Evolutionary conservation across 2,113 vertebrate species (phyloP), one percentile per base, ranked within the genome.

Genomic region (Apaloderma vittatum): DNA sequence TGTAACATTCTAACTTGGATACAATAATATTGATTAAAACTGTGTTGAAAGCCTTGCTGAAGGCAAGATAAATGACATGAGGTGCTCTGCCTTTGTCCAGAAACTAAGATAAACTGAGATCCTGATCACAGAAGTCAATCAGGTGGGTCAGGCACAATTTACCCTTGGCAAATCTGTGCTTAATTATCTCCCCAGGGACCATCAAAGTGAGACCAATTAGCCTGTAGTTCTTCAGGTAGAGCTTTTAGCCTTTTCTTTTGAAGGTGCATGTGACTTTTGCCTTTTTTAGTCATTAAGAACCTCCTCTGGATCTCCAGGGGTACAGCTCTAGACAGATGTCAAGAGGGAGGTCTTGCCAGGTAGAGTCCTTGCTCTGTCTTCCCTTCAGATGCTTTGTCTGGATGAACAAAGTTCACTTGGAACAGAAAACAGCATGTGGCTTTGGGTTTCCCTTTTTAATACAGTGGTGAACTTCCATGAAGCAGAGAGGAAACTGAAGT

Each of bases 371-470:
- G 73, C n/a, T 61, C 36, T 66, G 46, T 43, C 59, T 93, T 86
- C 68, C 75, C 59, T 80, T 92, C 46, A 77, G 68, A 71, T 13
- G 29, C 29, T 73, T 86, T 78, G 77, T 75, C 52, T 83, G 83
- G 37, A 80, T 72, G 86, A 86, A 59, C 68, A 91, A 94, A 92
- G 72, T 76, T 97, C 52, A 48, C 23, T 11, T 81, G 86, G 83
- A 89, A 81, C 59, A 95, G 68, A 91, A 63, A 86, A 48, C 19
- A 15, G 21, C 0, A 0, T 3, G 3, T 58, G 74, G 55, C 55
- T 89, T 75, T 57, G 29, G 23, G 7, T 84, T 96, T 93, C 46
- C 48, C 37, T 88, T 90, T 91, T 52, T 36, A 85, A 72, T 61
- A 68, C 45, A 73, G 40, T 40, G 40, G 52, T 86, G 73, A 93